A percentile compares a stretch with the other conserved stretches of the same genome.
Evolutionary conservation across 2,113 vertebrate species (phyloP).

Genomic region (Dissostichus mawsoni): DNA sequence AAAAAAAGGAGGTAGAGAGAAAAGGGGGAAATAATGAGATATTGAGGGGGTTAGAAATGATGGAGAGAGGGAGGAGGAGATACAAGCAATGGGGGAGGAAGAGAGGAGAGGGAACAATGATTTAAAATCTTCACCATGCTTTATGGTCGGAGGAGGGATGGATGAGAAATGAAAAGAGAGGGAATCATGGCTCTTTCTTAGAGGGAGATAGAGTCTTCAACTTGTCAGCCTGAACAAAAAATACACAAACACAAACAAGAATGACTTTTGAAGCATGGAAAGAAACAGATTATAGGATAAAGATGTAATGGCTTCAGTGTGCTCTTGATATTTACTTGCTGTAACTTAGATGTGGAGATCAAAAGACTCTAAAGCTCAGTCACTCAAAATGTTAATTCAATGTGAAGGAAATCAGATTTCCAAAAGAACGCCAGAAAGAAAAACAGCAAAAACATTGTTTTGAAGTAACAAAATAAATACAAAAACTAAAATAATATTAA

Average conservation of each 20-base stretch:
- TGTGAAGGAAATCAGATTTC: too few species aligned
- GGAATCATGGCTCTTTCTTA: neutral
- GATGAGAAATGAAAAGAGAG: neutral
- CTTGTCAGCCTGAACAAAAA: slow-evolving; percentile 22
- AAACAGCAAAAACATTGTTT: too few species aligned
- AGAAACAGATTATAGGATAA: slow-evolving; percentile 32
- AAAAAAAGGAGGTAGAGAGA: slow-evolving; percentile 41
- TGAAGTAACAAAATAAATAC: too few species aligned
- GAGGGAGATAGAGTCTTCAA: slow-evolving; percentile 36
- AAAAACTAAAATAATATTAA: too few species aligned
- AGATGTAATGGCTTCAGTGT: slow-evolving; percentile 14
- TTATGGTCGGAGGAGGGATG: slow-evolving; percentile 15
- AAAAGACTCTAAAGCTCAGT: too few species aligned
- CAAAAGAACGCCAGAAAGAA: too few species aligned
- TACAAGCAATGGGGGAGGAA: neutral
- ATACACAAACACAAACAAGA: neutral
- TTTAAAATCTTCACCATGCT: slow-evolving; percentile 45
- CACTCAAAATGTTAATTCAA: too few species aligned
- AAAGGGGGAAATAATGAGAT: slow-evolving; percentile 45
- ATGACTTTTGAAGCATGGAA: slow-evolving; percentile 3
- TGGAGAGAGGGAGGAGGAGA: slow-evolving; percentile 11
- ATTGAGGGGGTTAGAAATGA: slow-evolving; percentile 4
- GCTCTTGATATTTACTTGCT: slow-evolving; percentile 9
- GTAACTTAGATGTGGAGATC: neutral
- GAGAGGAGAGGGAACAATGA: slow-evolving; percentile 19